These are phyloP conservation scores for Anser cygnoides DNA, from an alignment of 2,113 vertebrate species.

Conservation along the genomic window DNA sequence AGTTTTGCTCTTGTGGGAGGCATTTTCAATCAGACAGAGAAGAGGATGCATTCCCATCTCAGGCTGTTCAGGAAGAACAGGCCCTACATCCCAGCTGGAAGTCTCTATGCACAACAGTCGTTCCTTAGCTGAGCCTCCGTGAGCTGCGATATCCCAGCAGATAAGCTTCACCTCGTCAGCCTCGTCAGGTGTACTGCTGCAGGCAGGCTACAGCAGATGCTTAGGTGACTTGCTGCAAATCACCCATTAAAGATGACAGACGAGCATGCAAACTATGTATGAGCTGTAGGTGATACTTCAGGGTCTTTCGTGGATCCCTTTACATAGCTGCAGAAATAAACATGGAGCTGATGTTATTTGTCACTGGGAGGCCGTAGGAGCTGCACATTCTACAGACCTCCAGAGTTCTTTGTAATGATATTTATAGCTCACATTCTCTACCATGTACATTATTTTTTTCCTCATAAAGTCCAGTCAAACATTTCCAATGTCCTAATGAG, in stretches of 20 bases:
- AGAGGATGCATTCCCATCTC: not conserved
- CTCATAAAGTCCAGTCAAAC: not conserved
- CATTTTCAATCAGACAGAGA: not conserved
- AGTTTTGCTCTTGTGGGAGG: not conserved
- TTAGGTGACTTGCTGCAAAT: not conserved
- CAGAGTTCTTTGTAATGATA: fast-evolving
- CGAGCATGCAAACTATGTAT: fast-evolving
- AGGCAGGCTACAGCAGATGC: not conserved
- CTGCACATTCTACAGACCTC: not conserved
- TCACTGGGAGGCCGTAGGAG: not conserved
- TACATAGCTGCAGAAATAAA: not conserved
- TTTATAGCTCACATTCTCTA: not conserved
- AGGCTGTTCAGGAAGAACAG: not conserved
- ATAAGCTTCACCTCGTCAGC: not conserved
- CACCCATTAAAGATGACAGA: not conserved
- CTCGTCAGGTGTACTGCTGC: not conserved
- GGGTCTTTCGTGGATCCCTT: not conserved
- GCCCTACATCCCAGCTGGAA: not conserved
- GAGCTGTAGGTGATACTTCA: not conserved
- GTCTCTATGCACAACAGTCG: not conserved
- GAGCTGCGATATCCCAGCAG: not conserved
- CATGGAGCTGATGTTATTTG: not conserved
- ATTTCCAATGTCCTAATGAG: not conserved
- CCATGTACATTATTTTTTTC: fast-evolving
- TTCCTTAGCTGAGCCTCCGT: not conserved